A percentile compares a stretch with the other conserved stretches of the same genome.
Evolutionary conservation across 2,888 invertebrate genomes (phyloP).

Genomic region (Drosophila flavopinicola): DNA sequence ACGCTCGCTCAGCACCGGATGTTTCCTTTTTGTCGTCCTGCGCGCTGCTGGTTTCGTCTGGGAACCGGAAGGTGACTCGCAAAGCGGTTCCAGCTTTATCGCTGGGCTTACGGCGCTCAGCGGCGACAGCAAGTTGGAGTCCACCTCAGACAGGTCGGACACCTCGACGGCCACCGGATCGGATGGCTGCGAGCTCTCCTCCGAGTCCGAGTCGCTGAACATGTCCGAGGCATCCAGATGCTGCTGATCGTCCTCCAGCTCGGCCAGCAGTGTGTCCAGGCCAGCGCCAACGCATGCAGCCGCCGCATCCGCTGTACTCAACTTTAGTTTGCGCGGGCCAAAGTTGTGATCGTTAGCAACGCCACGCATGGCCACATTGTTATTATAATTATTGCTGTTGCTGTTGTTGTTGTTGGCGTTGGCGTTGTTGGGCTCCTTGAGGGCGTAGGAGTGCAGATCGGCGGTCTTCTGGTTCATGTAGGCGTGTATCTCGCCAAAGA

Average conservation of each 20-base stretch:
- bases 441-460: constrained; percentile 82
- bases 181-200: constrained; percentile 41
- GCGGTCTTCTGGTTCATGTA: constrained; percentile 82
- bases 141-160: constrained; percentile 45
- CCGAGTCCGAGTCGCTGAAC: constrained; percentile 41
- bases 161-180: constrained; percentile 48
- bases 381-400: too few relatives aligned
- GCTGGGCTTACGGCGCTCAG: too few relatives aligned
- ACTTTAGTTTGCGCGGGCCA: too few relatives aligned
- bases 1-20: constrained; percentile 51
- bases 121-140: constrained; percentile 9
- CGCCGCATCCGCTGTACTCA: too few relatives aligned
- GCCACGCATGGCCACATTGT: constrained; percentile 52
- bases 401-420: background rate
- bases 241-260: too few relatives aligned
- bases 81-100: too few relatives aligned
- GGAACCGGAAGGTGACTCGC: too few relatives aligned
- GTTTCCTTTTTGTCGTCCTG: constrained; percentile 16
- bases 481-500: constrained; percentile 79
- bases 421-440: constrained; percentile 60
- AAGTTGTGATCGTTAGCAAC: constrained; percentile 79
- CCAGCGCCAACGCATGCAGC: too few relatives aligned
- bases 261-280: too few relatives aligned
- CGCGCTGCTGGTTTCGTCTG: background rate
- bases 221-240: too few relatives aligned